These are phyloP conservation scores for Exaiptasia diaphana DNA, from an alignment of 64 coral and sea anemone genomes.

Conservation along the genomic window DNA sequence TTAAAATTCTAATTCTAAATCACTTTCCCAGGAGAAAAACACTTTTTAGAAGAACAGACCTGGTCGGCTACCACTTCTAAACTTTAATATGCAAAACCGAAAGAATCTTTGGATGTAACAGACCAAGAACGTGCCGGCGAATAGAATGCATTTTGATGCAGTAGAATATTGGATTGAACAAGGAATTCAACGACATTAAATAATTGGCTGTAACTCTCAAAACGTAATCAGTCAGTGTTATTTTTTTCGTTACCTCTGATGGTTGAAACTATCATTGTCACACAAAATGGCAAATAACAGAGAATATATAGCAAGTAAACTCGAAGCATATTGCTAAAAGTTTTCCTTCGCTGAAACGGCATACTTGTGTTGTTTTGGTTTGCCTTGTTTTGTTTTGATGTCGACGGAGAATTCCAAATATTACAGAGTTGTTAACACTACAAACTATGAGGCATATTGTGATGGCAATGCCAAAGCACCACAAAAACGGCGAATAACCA, in stretches of 20 bases:
- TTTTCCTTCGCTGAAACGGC: neutral
- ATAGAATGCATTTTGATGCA: neutral
- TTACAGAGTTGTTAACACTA: neutral
- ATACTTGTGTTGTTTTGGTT: neutral
- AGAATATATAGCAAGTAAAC: neutral
- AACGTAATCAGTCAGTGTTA: neutral
- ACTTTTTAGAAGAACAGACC: too few relatives aligned
- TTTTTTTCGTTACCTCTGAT: too few relatives aligned
- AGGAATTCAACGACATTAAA: neutral
- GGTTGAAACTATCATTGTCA: too few relatives aligned
- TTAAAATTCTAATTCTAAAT: too few relatives aligned
- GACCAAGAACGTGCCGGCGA: too few relatives aligned
- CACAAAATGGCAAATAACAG: too few relatives aligned
- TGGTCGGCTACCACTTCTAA: too few relatives aligned
- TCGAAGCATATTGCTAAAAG: neutral
- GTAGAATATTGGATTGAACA: neutral
- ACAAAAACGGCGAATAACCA: neutral
- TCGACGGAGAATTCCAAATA: neutral
- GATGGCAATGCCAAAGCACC: neutral
- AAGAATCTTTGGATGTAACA: too few relatives aligned
- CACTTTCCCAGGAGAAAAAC: too few relatives aligned
- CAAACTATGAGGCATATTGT: neutral
- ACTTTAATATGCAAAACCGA: too few relatives aligned
- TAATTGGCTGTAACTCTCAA: neutral
- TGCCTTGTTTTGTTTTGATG: neutral